These are phyloP conservation scores for Heterodera filipjevi DNA, from an alignment of 2,888 invertebrate genomes.

Conservation along the genomic window DNA sequence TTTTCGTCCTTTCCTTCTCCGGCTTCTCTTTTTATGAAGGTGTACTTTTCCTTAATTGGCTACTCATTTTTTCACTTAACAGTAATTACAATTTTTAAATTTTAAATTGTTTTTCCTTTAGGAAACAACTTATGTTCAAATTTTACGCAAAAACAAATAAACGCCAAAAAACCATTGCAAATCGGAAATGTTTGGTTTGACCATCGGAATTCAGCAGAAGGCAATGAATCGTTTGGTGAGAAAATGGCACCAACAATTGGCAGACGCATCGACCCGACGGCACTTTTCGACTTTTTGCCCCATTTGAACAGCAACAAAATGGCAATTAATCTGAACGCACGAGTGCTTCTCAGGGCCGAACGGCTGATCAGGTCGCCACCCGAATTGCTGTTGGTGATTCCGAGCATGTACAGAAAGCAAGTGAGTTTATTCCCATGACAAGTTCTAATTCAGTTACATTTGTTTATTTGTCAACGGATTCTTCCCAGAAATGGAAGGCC, in stretches of 20 bases:
- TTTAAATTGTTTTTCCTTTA: background rate
- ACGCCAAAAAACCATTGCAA: background rate
- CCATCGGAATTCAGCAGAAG: background rate
- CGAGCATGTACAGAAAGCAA: slow-evolving; percentile 34
- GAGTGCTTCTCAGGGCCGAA: slow-evolving; percentile 25
- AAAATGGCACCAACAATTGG: background rate
- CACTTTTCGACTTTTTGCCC: slow-evolving; percentile 18
- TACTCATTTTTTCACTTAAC: background rate
- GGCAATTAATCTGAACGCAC: slow-evolving; percentile 8
- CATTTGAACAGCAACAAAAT: background rate
- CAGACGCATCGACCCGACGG: slow-evolving; percentile 1
- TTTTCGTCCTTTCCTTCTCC: background rate
- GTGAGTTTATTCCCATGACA: no score
- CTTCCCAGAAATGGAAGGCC: no score
- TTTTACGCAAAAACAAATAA: background rate
- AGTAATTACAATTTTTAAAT: background rate
- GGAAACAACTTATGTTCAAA: background rate
- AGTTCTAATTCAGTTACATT: no score
- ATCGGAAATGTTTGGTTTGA: slow-evolving; percentile 9
- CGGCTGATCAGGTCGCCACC: slow-evolving; percentile 43
- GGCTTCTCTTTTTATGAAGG: background rate
- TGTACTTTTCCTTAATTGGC: background rate
- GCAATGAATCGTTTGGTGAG: background rate
- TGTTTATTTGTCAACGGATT: no score
- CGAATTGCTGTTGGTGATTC: slow-evolving; percentile 37